Evolutionary conservation across 2,113 vertebrate species (phyloP).

Genomic region (Aleadryas rufinucha): DNA sequence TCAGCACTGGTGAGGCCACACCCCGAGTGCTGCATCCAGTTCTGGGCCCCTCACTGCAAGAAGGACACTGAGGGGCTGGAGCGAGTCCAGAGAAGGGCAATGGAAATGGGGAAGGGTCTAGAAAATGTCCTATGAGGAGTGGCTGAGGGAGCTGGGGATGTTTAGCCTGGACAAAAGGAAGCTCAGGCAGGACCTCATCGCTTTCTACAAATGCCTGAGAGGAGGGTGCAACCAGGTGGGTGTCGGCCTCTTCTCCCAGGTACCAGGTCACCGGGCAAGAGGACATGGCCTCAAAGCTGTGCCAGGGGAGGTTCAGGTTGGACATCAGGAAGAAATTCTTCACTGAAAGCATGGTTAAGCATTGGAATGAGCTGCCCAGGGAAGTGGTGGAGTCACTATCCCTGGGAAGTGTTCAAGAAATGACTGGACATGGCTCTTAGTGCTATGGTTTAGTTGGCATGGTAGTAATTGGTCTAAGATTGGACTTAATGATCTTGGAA

Average conservation of each 20-base stretch:
- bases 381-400: background rate
- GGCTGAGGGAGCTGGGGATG: background rate
- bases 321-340: background rate
- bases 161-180: background rate
- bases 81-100: rapidly evolving
- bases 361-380: background rate
- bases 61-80: background rate
- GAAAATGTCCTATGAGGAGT: background rate
- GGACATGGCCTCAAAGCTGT: background rate
- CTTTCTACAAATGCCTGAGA: background rate
- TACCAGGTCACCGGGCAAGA: background rate
- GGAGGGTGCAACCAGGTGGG: background rate
- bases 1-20: rapidly evolving
- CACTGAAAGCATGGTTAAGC: background rate
- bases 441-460: background rate
- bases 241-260: background rate
- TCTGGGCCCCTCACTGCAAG: background rate
- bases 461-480: background rate
- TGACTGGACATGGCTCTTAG: background rate
- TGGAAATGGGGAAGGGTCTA: background rate
- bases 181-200: background rate
- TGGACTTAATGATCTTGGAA: background rate
- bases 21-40: rapidly evolving
- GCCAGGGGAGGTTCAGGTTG: background rate
- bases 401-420: background rate